phyloP scores from a whole-genome alignment of 1,140 invertebrate species.

The Sitodiplosis mosellana region DNA sequence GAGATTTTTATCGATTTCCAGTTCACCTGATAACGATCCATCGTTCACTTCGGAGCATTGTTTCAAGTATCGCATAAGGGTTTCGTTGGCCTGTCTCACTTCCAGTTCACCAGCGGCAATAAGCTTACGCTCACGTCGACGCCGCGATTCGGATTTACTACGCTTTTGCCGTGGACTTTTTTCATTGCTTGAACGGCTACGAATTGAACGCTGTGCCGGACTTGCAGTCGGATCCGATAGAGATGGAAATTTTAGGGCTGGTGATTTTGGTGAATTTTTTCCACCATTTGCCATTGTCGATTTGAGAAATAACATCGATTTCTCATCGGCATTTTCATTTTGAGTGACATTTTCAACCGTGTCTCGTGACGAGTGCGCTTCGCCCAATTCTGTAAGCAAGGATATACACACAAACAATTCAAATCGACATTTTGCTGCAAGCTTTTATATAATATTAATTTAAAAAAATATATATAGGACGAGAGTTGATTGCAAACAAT shows the following conservation, averaged over 20 bases:
- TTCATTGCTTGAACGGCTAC: constrained; percentile 20
- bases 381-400: no score
- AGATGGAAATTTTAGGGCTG: constrained; percentile 17
- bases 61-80: constrained; percentile 23
- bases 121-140: constrained; percentile 19
- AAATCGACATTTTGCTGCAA: no score
- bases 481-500: no score
- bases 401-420: no score
- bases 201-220: constrained; percentile 22
- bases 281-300: no score
- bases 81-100: constrained; percentile 24
- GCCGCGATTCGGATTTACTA: constrained; percentile 23
- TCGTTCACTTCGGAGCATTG: constrained; percentile 25
- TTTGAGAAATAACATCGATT: no score
- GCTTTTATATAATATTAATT: no score
- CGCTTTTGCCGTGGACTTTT: constrained; percentile 25
- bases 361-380: no score
- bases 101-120: constrained; percentile 25
- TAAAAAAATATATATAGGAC: no score
- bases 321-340: no score
- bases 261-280: background rate
- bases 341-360: no score
- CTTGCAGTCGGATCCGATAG: constrained; percentile 24
- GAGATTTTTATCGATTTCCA: constrained; percentile 23
- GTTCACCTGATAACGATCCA: constrained; percentile 21